Evolutionary conservation across 1,140 invertebrate species (phyloP), one percentile per base, ranked within the genome.

Genomic region (Panagrolaimus sp.): DNA sequence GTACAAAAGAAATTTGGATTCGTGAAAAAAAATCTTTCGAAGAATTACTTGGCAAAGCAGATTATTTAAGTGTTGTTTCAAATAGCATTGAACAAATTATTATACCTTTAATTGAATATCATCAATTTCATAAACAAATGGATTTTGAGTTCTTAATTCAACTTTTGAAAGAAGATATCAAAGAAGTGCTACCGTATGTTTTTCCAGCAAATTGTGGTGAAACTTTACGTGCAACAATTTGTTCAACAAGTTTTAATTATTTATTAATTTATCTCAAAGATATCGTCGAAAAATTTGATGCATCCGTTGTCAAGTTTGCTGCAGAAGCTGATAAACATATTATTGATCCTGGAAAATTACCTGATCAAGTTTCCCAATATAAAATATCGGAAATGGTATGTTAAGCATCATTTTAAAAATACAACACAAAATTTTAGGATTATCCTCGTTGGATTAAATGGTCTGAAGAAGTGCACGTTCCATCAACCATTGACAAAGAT

Each of bases 71-170:
- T 38, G 51, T 72, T 31, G 72, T 72, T 42, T 13, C 38, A 8
- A 72, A 25, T n/a, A 69, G 70, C 4, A 71, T 71, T 51, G 70
- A 71, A 48, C 53, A 71, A 20, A 48, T 71, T 27, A 43, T 74
- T 38, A 14, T 72, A 14, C 43, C 71, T 11, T 42, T 48, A 9
- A 11, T 72, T 31, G 62, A 75, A n/a, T 16, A 69, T n/a, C 66
- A 67, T 1, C 27, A 20, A 14, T 68, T 68, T 31, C 65, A 69
- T 38, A 66, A 31, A 42, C 20, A 31, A 67, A 11, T 42, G 7
- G 27, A 25, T 31, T 9, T 46, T 31, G n/a, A 67, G 25, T 20
- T n/a, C 13, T 20, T 68, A 7, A 67, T 68, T 23, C 23, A 68
- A 68, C 16, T 43, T 23, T 68, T 68, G 16, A 38, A 68, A 43